phyloP scores from a whole-genome alignment of 1,140 invertebrate genomes.

The Probaryconus sp. region DNA sequence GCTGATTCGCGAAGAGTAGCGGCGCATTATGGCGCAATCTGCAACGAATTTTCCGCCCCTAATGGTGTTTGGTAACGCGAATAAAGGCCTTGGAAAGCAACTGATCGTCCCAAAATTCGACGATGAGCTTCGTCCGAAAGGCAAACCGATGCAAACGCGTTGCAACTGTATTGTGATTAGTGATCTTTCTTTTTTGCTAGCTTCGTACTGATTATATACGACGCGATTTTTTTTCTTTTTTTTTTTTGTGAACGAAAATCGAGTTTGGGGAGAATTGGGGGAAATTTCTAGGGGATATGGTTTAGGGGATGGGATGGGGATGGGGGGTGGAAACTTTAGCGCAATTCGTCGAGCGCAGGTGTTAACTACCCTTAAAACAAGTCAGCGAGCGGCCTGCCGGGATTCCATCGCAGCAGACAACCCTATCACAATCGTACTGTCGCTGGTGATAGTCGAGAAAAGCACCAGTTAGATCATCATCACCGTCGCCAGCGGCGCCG shows the following conservation, averaged over 20 bases:
- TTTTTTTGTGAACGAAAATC: constrained; percentile 46
- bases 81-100: constrained; percentile 66
- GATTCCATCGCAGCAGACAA: constrained; percentile 60
- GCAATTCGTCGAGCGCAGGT: constrained; percentile 58
- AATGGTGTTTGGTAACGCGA: constrained; percentile 60
- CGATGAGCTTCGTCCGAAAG: constrained; percentile 61
- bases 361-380: constrained; percentile 70
- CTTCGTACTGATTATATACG: constrained; percentile 56
- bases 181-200: constrained; percentile 42
- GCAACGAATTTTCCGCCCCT: constrained; percentile 34
- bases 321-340: constrained; percentile 23
- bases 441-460: constrained; percentile 59
- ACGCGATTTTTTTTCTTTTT: constrained; percentile 48
- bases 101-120: no score
- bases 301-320: neutral
- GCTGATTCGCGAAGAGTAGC: no score
- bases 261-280: constrained; percentile 7
- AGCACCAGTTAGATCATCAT: constrained; percentile 64
- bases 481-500: constrained; percentile 60
- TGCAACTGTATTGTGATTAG: constrained; percentile 43
- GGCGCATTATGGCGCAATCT: constrained; percentile 4
- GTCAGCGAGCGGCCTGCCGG: constrained; percentile 65
- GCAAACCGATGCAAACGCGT: constrained; percentile 54
- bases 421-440: constrained; percentile 75
- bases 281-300: neutral